phyloP scores from a whole-genome alignment of 2,113 vertebrate genomes.

The Vombatus ursinus region DNA sequence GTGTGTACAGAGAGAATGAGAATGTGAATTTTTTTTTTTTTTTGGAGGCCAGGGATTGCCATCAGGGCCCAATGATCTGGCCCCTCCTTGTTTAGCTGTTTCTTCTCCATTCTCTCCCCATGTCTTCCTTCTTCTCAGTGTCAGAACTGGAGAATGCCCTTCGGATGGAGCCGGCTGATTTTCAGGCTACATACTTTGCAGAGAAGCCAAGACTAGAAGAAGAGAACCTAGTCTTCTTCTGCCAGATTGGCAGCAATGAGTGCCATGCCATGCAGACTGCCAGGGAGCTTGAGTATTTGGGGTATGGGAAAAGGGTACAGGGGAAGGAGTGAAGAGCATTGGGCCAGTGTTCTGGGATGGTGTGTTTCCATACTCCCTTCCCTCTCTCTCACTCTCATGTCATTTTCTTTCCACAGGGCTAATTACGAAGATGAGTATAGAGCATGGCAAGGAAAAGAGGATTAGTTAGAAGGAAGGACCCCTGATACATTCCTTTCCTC shows the following conservation, averaged over 20 bases:
- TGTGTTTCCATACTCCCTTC: background rate
- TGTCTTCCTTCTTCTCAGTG: slow-evolving; percentile 73
- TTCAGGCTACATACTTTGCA: slow-evolving; percentile 81
- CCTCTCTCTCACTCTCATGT: background rate
- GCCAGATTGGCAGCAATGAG: slow-evolving; percentile 85
- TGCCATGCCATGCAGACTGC: slow-evolving; percentile 82
- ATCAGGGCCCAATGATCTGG: background rate
- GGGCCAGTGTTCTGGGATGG: background rate
- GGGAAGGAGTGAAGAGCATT: background rate
- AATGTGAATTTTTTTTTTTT: background rate
- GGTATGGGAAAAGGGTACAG: slow-evolving; percentile 23
- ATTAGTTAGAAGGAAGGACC: background rate
- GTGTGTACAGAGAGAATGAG: background rate
- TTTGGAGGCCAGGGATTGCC: background rate
- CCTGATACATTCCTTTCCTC: too few species aligned
- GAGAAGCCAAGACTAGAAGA: slow-evolving; percentile 82
- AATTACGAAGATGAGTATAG: slow-evolving; percentile 86
- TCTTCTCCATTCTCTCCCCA: background rate
- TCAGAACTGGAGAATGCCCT: slow-evolving; percentile 81
- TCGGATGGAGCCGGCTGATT: slow-evolving; percentile 81
- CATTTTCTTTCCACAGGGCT: slow-evolving; percentile 81
- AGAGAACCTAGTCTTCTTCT: slow-evolving; percentile 87
- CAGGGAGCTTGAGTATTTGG: slow-evolving; percentile 79
- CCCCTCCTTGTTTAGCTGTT: background rate
- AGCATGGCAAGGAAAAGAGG: slow-evolving; percentile 83